These are phyloP conservation scores for Pterocles gutturalis DNA, from an alignment of 2,113 vertebrate genomes.

Conservation along the genomic window DNA sequence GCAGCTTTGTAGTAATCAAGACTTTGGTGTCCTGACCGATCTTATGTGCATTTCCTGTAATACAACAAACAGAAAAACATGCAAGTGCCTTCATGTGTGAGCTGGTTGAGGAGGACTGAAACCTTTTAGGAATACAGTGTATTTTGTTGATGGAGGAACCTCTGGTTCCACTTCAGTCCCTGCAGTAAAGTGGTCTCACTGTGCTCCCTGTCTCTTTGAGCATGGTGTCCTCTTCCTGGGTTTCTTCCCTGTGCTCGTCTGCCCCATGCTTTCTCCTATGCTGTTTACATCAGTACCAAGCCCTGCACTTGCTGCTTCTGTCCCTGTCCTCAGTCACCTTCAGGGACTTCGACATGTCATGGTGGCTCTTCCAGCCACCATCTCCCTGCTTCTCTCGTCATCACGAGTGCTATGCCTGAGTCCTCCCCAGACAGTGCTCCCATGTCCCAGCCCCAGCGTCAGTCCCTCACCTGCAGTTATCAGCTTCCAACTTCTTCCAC, in stretches of 20 bases:
- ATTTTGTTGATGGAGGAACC: background rate
- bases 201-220: background rate
- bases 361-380: background rate
- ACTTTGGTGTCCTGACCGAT: background rate
- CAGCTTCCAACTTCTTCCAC: background rate
- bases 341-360: rapidly evolving
- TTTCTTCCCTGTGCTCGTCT: background rate
- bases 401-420: rapidly evolving
- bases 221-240: too few species aligned
- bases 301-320: background rate
- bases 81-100: background rate
- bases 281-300: background rate
- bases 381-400: background rate
- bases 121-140: rapidly evolving
- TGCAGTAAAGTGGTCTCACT: background rate
- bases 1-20: background rate
- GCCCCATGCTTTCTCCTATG: background rate
- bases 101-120: background rate
- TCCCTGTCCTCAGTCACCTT: rapidly evolving
- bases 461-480: background rate
- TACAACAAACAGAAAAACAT: background rate
- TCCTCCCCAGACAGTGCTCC: background rate
- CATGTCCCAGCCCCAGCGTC: background rate
- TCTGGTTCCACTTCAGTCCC: background rate
- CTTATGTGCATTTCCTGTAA: background rate